Base-by-base conservation (phyloP, 2,113 vertebrate species). In the Castor canadensis region DNA sequence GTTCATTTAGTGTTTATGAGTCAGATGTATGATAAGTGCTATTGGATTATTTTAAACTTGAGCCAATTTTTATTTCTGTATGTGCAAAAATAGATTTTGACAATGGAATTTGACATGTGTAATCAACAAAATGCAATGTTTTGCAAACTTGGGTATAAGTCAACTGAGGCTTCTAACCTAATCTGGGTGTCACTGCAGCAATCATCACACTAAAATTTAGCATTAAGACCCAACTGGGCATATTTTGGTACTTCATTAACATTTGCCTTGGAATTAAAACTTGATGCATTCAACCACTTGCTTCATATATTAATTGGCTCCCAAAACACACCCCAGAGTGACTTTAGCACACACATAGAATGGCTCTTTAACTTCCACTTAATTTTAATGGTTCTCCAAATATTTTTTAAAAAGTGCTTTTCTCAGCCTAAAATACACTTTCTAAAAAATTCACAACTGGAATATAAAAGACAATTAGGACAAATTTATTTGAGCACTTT, bases 301-400 rank as follows among this genome's bases (percentile, higher is more conserved):
- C 96, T 87, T 60, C 12, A 0, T 93, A 73, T 97, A 97, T 97
- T 97, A 98, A 98, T 96, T 92, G 96, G 96, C 95, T 93, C 97
- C 97, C 97, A 97, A 98, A 98, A 98, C 83, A 92, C 79, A 60
- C 96, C 96, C 95, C 89, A 96, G 96, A 98, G 97, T 98, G 92
- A 96, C 91, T 95, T 98, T 97, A 97, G 96, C 92, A 76, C 76
- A 95, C 24, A 86, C 92, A 88, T 54, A 93, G 30, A 94, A 95
- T 35, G 58, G 64, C 69, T 97, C 52, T 96, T 91, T 91, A 89
- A 52, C 30, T 89, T 92, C 79, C 58, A 97, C 91, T 97, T 95
- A 94, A 96, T 95, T 98, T 98, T 95, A 95, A 93, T 76, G 92
- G 16, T 88, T 76, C 71, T 67, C 95, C 89, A 79, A 88, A 77